Percentiles rank a stretch among this genome's conserved stretches.
These are phyloP conservation scores for Ptychobarbus kaznakovi DNA, from an alignment of 2,797 vertebrate genomes.

Conservation along the genomic window DNA sequence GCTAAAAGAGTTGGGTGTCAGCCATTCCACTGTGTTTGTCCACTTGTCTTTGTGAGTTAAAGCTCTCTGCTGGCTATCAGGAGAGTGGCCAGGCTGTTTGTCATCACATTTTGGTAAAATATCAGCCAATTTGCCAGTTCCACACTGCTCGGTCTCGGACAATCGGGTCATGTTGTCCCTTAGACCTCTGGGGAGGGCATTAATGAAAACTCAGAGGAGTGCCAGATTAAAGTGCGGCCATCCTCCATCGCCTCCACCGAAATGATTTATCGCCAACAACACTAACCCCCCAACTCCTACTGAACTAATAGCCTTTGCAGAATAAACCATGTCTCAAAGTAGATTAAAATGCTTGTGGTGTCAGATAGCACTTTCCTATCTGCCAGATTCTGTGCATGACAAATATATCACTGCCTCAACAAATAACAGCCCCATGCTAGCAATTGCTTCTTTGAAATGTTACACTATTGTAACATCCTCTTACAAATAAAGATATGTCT, in stretches of 20 bases:
- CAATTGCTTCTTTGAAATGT: not conserved
- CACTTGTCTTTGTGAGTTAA: constrained; percentile 39
- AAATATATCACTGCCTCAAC: constrained; percentile 35
- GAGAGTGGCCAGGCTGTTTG: constrained; percentile 48
- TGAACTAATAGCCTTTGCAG: constrained; percentile 57
- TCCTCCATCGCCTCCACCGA: constrained; percentile 45
- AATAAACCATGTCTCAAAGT: constrained; percentile 52
- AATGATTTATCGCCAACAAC: constrained; percentile 60
- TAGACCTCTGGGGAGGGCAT: constrained; percentile 39
- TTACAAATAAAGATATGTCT: not conserved
- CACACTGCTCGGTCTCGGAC: constrained; percentile 52
- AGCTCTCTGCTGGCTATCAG: constrained; percentile 33
- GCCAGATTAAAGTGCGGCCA: constrained; percentile 50
- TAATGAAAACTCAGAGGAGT: constrained; percentile 57
- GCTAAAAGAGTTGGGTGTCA: constrained; percentile 33
- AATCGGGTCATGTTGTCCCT: constrained; percentile 50
- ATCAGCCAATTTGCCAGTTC: constrained; percentile 47
- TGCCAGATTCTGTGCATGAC: constrained; percentile 45
- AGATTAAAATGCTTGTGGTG: constrained; percentile 50
- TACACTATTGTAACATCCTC: constrained; percentile 7
- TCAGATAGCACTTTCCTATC: constrained; percentile 44
- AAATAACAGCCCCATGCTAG: constrained; percentile 12
- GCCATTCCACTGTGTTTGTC: constrained; percentile 18
- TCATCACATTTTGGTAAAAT: constrained; percentile 56
- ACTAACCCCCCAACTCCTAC: constrained; percentile 49